Evolutionary conservation across 2,888 invertebrate genomes (phyloP).

Genomic region (Formica aserva): DNA sequence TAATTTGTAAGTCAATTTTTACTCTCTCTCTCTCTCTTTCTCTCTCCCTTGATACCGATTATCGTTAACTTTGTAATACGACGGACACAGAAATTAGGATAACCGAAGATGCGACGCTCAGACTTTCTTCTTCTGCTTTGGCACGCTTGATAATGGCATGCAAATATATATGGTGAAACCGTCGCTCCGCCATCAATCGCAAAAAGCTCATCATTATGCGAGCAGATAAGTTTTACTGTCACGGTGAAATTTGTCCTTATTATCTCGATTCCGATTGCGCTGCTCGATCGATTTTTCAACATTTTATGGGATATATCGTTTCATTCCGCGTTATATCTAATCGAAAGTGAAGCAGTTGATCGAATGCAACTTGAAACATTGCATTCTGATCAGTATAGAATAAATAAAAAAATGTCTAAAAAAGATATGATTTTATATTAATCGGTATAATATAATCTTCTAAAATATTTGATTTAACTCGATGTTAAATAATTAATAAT

Average conservation of each 20-base stretch:
- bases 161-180: slow-evolving; percentile 64
- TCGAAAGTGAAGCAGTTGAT: slow-evolving; percentile 16
- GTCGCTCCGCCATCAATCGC: slow-evolving; percentile 47
- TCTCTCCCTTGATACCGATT: neutral
- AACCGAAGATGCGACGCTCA: neutral
- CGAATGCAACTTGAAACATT: neutral
- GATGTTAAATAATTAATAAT: no score
- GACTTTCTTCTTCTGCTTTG: slow-evolving; percentile 43
- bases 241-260: slow-evolving; percentile 45
- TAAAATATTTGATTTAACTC: neutral
- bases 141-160: slow-evolving; percentile 47
- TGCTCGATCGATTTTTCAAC: slow-evolving; percentile 6
- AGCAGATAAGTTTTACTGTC: slow-evolving; percentile 54
- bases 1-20: slow-evolving; percentile 1
- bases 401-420: neutral
- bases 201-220: slow-evolving; percentile 54
- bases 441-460: neutral
- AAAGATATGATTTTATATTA: neutral
- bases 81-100: slow-evolving; percentile 11
- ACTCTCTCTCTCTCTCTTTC: neutral
- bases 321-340: neutral
- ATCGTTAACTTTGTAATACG: slow-evolving; percentile 22
- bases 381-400: neutral
- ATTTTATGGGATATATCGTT: neutral
- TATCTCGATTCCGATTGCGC: slow-evolving; percentile 29